Evolutionary conservation across 2,113 vertebrate species (phyloP).

Genomic region (Erythrocercus mccallii): DNA sequence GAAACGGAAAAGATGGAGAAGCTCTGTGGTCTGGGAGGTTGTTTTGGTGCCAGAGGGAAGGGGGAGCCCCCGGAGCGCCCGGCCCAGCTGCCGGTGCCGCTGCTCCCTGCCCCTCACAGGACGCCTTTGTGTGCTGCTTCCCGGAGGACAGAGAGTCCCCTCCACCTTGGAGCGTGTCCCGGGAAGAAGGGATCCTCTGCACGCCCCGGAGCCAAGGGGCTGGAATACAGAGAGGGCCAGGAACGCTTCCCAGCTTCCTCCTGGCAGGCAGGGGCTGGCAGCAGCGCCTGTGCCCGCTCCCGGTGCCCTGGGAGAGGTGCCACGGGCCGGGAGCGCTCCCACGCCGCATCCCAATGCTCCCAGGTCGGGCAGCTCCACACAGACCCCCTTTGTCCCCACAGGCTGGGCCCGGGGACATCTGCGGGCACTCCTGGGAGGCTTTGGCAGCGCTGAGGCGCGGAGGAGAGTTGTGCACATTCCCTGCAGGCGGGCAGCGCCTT

Average conservation of each 20-base stretch:
- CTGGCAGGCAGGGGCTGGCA: not conserved
- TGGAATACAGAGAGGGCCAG: not conserved
- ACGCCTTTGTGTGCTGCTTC: not conserved
- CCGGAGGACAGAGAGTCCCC: not conserved
- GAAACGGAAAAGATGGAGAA: not conserved
- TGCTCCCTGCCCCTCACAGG: not conserved
- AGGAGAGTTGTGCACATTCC: not conserved
- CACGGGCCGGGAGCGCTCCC: not conserved
- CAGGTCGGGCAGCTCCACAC: not conserved
- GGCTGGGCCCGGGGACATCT: not conserved
- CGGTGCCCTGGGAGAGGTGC: slow-evolving; percentile 26
- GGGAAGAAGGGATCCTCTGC: not conserved
- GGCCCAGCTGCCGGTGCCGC: not conserved
- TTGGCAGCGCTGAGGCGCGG: not conserved
- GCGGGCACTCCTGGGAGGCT: slow-evolving; percentile 36
- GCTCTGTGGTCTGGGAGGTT: not conserved
- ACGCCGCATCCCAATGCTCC: slow-evolving; percentile 18
- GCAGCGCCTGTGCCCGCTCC: not conserved
- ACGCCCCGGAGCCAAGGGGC: not conserved
- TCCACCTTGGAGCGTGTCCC: slow-evolving; percentile 25
- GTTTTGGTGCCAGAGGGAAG: not conserved
- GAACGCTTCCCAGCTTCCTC: not conserved
- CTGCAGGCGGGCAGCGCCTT: not conserved
- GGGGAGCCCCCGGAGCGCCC: not conserved
- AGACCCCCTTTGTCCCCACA: slow-evolving; percentile 24